Percentiles rank a stretch among this genome's conserved stretches.
phyloP scores from a whole-genome alignment of 2,113 vertebrate genomes.

The Glareola pratincola region DNA sequence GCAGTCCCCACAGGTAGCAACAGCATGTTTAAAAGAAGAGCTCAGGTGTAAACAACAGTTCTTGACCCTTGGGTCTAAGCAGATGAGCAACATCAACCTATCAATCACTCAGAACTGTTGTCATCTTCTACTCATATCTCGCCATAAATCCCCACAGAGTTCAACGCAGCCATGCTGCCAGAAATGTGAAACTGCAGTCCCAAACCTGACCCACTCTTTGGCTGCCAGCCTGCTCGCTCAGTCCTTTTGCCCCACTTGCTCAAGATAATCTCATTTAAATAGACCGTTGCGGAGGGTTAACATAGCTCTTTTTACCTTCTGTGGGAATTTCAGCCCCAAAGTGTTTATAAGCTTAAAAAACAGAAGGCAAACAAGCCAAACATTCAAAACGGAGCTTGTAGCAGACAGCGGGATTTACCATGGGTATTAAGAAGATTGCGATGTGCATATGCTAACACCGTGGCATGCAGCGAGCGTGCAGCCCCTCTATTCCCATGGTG shows the following conservation, averaged over 20 bases:
- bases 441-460: not conserved
- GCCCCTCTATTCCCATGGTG: not conserved
- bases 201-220: not conserved
- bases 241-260: not conserved
- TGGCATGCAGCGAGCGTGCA: not conserved
- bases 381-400: not conserved
- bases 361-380: slow-evolving; percentile 47
- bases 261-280: not conserved
- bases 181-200: not conserved
- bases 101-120: not conserved
- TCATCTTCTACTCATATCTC: not conserved
- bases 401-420: slow-evolving; percentile 42
- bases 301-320: not conserved
- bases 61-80: not conserved
- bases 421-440: slow-evolving; percentile 38
- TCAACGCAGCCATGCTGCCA: not conserved
- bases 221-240: not conserved
- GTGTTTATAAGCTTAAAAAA: slow-evolving; percentile 43
- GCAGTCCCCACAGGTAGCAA: not conserved
- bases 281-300: not conserved
- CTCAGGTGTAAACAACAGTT: not conserved
- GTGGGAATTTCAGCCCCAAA: slow-evolving; percentile 2
- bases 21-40: not conserved
- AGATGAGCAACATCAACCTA: not conserved
- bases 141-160: not conserved